Evolutionary conservation across 2,888 invertebrate genomes (phyloP), one percentile per base, ranked within the genome.

Genomic region (Electrophaes corylata): DNA sequence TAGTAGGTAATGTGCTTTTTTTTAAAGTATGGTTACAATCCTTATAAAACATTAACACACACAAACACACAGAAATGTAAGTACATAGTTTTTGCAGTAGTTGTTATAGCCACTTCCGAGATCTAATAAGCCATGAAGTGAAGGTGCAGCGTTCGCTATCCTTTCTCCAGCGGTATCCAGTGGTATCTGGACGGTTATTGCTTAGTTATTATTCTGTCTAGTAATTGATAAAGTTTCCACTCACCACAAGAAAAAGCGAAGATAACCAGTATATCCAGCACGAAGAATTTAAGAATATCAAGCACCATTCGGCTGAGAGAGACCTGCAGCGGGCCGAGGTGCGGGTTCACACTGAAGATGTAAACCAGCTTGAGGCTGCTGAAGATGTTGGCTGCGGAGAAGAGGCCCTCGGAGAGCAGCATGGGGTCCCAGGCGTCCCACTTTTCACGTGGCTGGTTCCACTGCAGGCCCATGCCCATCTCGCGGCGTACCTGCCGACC

Each of bases 351-450:
- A 71, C 98, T 98, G 92, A 98, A 98, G 88, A 98, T 98, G 93
- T 98, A 98, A 73, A 99, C 98, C 82, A 99, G 93, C 90, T 99
- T 99, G 71, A 99, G 93, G 67, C 97, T 97, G 88, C 97, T 98
- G 93, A 84, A 94, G 87, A 99, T 99, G 91, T 99, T 99, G 66
- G 99, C 99, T 14, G 99, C 98, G 12, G 99, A 99, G 91, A 99
- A 99, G 51, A 99, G 94, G 29, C 98, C 98, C 87, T 98, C 98
- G 20, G 98, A 97, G n/a, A 94, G 83, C 70, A 99, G 94, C 96
- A 98, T 99, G 14, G 99, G 99, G 87, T 99, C 99, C 97, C 98
- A 99, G 4, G 98, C 96, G 87, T 99, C 98, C 99, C 99, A 99
- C 70, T 97, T 93, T 84, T 97, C 96, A 58, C 99, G 93, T 47